Evolutionary conservation across 2,113 vertebrate genomes (phyloP).

Genomic region (Corythoichthys haematopterus): DNA sequence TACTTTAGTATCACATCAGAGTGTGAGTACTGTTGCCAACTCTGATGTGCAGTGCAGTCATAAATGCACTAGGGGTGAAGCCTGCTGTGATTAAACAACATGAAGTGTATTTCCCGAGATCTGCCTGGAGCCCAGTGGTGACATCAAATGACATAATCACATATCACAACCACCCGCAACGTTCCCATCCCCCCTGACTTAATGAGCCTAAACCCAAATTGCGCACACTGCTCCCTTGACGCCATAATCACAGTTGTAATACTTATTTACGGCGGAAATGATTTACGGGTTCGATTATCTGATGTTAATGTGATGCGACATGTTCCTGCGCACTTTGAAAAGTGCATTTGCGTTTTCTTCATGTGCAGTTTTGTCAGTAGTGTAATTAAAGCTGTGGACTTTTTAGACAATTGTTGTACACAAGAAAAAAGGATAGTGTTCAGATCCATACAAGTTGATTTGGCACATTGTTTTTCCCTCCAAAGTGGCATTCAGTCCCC

Average conservation of each 20-base stretch:
- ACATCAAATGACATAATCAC: conserved; percentile 38
- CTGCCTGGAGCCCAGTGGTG: conserved; percentile 21
- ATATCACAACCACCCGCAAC: conserved; percentile 38
- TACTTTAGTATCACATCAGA: no score
- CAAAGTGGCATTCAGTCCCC: no score
- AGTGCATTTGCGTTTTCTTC: background rate
- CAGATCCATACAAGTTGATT: no score
- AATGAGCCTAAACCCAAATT: conserved; percentile 38
- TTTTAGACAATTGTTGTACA: no score
- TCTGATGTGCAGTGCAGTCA: background rate
- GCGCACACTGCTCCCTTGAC: conserved; percentile 27
- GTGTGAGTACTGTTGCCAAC: no score
- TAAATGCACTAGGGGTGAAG: conserved; percentile 7
- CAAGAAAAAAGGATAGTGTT: no score
- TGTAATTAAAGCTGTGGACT: no score
- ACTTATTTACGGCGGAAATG: conserved; percentile 39
- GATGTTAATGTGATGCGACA: conserved; percentile 34
- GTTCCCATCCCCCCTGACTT: conserved; percentile 43
- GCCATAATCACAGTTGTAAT: conserved; percentile 25
- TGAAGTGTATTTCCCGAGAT: conserved; percentile 16
- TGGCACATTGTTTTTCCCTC: no score
- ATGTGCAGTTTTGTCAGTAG: no score
- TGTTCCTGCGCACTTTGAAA: background rate
- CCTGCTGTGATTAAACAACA: background rate
- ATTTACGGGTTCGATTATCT: conserved; percentile 42